A percentile compares a stretch with the other conserved stretches of the same genome.
phyloP scores from a whole-genome alignment of 2,797 vertebrate species.

The Percopsis omiscomaycus region DNA sequence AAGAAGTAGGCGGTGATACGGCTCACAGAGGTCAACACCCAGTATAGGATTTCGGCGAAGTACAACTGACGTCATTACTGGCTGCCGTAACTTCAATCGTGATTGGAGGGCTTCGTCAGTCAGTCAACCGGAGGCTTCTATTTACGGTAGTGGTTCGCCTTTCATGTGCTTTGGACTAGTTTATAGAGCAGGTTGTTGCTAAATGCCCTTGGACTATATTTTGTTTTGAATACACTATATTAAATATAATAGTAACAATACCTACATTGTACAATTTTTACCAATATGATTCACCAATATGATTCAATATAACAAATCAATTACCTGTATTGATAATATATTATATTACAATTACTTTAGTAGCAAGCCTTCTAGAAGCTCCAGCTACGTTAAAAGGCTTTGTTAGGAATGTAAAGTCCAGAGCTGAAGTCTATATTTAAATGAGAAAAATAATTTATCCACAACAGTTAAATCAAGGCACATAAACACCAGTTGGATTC shows the following conservation, averaged over 20 bases:
- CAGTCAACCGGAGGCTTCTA: slow-evolving; percentile 61
- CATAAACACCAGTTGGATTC: slow-evolving; percentile 3
- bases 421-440: not conserved
- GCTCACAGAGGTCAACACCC: slow-evolving; percentile 75
- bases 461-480: slow-evolving; percentile 10
- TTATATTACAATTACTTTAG: not conserved
- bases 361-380: not conserved
- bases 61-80: slow-evolving; percentile 42
- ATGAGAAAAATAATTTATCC: not conserved
- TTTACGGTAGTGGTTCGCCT: slow-evolving; percentile 71
- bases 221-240: too few species aligned
- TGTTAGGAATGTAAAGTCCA: too few species aligned
- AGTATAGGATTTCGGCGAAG: slow-evolving; percentile 32
- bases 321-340: not conserved
- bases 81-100: not conserved
- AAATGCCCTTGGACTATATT: slow-evolving; percentile 2
- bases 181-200: slow-evolving; percentile 33
- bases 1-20: slow-evolving; percentile 73
- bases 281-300: not conserved
- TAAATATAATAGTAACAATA: too few species aligned
- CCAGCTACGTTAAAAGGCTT: too few species aligned
- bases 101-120: slow-evolving; percentile 59
- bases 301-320: not conserved
- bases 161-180: slow-evolving; percentile 61
- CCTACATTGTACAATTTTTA: too few species aligned